These are phyloP conservation scores for Calameuta pallipes DNA, from an alignment of 2,888 invertebrate species.

Conservation along the genomic window DNA sequence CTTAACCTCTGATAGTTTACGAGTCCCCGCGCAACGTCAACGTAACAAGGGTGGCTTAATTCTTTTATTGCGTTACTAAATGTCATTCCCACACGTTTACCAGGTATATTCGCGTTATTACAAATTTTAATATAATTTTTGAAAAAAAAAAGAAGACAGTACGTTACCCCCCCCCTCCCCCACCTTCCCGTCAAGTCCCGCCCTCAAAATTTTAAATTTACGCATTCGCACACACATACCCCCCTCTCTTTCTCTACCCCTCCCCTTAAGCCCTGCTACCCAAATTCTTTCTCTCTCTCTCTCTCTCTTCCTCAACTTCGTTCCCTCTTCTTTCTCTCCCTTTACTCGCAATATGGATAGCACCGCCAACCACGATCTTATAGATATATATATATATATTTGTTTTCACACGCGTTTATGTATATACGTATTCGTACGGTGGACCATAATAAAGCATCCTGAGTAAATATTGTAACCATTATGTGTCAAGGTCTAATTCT, in stretches of 20 bases:
- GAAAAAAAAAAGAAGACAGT: too few species aligned
- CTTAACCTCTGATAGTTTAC: slow-evolving; percentile 31
- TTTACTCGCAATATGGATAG: slow-evolving; percentile 38
- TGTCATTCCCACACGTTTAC: background rate
- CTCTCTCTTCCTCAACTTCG: background rate
- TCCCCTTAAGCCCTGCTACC: too few species aligned
- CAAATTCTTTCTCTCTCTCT: background rate
- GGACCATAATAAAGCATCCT: slow-evolving; percentile 64
- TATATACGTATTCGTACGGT: slow-evolving; percentile 36
- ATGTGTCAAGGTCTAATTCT: slow-evolving; percentile 56
- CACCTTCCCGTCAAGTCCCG: too few species aligned
- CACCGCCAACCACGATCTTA: slow-evolving; percentile 62
- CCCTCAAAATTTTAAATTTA: too few species aligned
- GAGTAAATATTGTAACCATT: slow-evolving; percentile 67
- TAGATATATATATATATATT: slow-evolving; percentile 49
- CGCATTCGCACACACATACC: too few species aligned
- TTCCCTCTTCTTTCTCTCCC: slow-evolving; percentile 1
- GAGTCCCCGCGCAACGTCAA: too few species aligned
- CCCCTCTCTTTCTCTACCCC: too few species aligned
- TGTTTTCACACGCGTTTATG: slow-evolving; percentile 40
- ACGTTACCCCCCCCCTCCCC: too few species aligned
- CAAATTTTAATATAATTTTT: too few species aligned
- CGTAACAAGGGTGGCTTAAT: too few species aligned
- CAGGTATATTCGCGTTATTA: background rate
- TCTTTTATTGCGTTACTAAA: too few species aligned